Base-by-base conservation (phyloP, 2,888 invertebrate genomes). In the Brachypalpus laphriformis region DNA sequence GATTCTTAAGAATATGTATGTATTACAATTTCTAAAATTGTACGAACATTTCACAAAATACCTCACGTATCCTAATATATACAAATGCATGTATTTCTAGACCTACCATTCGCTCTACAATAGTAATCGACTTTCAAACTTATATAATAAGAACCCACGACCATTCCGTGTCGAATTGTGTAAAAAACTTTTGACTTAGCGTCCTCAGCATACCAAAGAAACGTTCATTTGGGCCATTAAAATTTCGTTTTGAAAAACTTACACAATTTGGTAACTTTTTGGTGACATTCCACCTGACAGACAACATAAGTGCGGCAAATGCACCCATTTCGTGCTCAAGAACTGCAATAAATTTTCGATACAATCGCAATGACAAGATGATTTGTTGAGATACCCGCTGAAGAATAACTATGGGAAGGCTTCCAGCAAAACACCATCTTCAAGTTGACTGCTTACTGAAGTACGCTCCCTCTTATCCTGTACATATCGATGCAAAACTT, bases 361-460 rank as follows among this genome's bases (percentile, higher is more conserved):
- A 80, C 83, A 85, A 80, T 74, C 65, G 70, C 80, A 75, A 82
- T 80, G 80, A 81, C 85, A 85, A 81, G 75, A 81, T 85, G 85
- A 85, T 85, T 85, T 85, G 85, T 81, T 81, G 81, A 81, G 75
- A 85, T 66, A 85, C 75, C 45, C 25, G 45, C 71, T 49, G 34
- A 20, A 65, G 20, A 72, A 77, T 54, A 59, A 51, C 56, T 65
- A 40, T 22, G 51, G 28, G 20, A 7, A 28, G 28, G 40, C 9
- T 37, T 28, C 9, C n/a, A 25, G 7, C 22, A 25, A 14, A 37
- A 37, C 9, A 47, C 22, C 7, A 9, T 28, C 28, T 37, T 49
- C n/a, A 54, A 63, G 40, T 40, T 70, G 28, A 11, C 5, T 78
- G 49, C 65, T 57, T 65, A 25, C 31, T 51, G 66, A 59, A 74